These are phyloP conservation scores for Neolamprologus multifasciatus DNA, from an alignment of 2,797 vertebrate species.

Conservation along the genomic window DNA sequence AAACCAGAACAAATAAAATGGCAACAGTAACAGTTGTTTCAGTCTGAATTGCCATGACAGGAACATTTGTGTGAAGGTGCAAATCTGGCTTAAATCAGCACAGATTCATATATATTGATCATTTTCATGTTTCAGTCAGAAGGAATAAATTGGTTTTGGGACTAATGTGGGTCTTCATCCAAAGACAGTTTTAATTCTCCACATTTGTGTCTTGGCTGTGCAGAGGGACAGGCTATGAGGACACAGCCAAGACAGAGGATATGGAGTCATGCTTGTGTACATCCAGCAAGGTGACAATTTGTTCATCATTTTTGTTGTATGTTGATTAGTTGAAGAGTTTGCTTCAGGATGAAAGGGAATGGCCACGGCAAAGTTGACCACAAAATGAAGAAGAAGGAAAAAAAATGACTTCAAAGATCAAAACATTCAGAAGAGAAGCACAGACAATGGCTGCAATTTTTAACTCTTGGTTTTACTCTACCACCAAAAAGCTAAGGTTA, in stretches of 20 bases:
- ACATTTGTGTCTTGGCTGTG: not conserved
- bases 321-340: not conserved
- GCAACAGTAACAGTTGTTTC: not conserved
- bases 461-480: not conserved
- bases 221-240: not conserved
- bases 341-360: not conserved
- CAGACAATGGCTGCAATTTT: not conserved
- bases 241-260: not conserved
- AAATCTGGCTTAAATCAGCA: not conserved
- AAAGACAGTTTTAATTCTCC: not conserved
- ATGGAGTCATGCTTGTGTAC: not conserved
- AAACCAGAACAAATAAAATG: not conserved
- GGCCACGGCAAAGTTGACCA: not conserved
- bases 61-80: not conserved
- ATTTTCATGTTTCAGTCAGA: not conserved
- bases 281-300: not conserved
- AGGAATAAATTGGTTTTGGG: not conserved
- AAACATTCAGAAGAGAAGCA: not conserved
- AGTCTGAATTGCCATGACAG: not conserved
- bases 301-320: not conserved
- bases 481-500: not conserved
- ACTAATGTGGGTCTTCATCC: not conserved
- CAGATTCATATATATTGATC: not conserved
- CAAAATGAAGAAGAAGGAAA: not conserved
- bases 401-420: not conserved